A percentile compares a stretch with the other conserved stretches of the same genome.
phyloP scores from a whole-genome alignment of 1,140 invertebrate genomes.

The Homalodisca vitripennis region DNA sequence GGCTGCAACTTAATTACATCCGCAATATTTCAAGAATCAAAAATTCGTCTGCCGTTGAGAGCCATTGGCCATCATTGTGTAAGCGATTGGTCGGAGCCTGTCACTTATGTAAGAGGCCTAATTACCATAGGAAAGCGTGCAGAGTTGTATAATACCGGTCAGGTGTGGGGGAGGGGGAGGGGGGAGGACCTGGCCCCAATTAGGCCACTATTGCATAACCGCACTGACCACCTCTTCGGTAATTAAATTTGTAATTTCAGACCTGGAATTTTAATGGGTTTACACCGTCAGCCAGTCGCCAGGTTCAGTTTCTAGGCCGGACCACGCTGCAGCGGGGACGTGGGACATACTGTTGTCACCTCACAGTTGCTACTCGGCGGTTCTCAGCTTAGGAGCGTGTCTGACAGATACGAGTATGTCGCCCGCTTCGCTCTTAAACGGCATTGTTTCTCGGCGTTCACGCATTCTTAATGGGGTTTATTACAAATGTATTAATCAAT shows the following conservation, averaged over 20 bases:
- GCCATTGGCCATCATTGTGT: conserved; percentile 11
- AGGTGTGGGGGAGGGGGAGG: too few species aligned
- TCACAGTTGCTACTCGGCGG: too few species aligned
- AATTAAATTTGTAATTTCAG: conserved; percentile 21
- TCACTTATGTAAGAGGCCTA: not conserved
- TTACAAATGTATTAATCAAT: too few species aligned
- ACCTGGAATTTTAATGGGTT: conserved; percentile 12
- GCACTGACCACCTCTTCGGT: conserved; percentile 20
- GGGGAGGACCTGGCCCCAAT: not conserved
- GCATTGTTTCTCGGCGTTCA: too few species aligned
- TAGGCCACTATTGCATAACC: conserved; percentile 2
- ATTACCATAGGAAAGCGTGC: conserved; percentile 21
- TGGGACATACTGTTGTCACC: too few species aligned
- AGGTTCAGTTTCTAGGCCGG: not conserved
- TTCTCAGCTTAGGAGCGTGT: too few species aligned
- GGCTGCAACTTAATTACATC: not conserved
- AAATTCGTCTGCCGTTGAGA: not conserved
- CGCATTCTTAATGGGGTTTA: too few species aligned
- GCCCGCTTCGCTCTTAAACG: too few species aligned
- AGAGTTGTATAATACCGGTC: conserved; percentile 6
- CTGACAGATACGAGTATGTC: too few species aligned
- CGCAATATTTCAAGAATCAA: conserved; percentile 5
- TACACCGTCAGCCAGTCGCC: not conserved
- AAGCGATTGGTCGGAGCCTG: not conserved
- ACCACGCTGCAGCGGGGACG: not conserved